Percentiles rank a stretch among this genome's conserved stretches.
Conservation (phyloP, 2,888 invertebrate species). For the Chymomyza fuscimana region DNA sequence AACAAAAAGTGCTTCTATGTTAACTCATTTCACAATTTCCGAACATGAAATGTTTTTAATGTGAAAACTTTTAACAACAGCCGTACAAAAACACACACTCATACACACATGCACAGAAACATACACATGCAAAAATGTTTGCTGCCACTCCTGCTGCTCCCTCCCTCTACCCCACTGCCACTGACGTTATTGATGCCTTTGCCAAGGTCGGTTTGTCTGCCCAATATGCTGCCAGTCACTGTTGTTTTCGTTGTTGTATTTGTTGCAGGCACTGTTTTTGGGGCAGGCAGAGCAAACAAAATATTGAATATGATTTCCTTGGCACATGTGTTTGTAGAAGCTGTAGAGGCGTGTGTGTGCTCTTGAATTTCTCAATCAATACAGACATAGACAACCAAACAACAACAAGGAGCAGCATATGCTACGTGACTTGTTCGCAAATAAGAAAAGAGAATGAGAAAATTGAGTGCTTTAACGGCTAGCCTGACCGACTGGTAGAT, state of each 20-base stretch:
- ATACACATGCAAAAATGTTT: neutral
- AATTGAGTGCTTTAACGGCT: no score
- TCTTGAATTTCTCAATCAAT: conserved; percentile 35
- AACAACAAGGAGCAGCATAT: neutral
- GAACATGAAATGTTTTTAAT: conserved; percentile 66
- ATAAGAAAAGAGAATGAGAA: neutral
- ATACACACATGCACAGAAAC: neutral
- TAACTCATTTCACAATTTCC: conserved; percentile 61
- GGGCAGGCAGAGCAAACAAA: conserved; percentile 51
- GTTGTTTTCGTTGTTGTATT: neutral
- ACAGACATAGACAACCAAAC: conserved; percentile 10
- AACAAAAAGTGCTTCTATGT: neutral
- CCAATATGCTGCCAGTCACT: neutral
- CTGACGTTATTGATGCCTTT: neutral
- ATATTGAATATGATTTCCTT: conserved; percentile 72
- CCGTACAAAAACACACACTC: conserved; percentile 19
- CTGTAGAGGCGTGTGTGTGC: neutral
- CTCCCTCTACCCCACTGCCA: neutral
- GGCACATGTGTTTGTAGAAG: conserved; percentile 45
- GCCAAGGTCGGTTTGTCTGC: neutral
- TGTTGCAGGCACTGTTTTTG: no score
- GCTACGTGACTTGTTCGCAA: conserved; percentile 45
- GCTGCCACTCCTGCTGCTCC: neutral
- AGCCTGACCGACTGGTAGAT: no score
- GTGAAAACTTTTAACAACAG: conserved; percentile 56